Percentiles rank a stretch among this genome's conserved stretches.
phyloP scores from a whole-genome alignment of 1,140 invertebrate species.

The Globodera ellingtonae region DNA sequence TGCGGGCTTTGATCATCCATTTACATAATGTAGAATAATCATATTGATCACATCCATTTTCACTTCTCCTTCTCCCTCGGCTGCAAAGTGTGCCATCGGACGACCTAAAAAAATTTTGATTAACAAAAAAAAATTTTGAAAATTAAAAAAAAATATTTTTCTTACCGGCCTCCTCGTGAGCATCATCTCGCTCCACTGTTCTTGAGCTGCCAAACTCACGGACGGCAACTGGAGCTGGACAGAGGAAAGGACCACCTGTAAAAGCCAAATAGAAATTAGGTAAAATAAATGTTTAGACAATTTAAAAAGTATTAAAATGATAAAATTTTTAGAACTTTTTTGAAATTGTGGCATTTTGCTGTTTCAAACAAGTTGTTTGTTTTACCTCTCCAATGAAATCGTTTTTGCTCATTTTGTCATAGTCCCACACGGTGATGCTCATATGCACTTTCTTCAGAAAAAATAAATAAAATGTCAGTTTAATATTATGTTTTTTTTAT shows the following conservation, averaged over 20 bases:
- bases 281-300: too few relatives aligned
- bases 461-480: not conserved
- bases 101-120: constrained; percentile 19
- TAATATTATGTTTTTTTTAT: too few relatives aligned
- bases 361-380: not conserved
- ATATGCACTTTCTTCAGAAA: constrained; percentile 56
- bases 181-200: constrained; percentile 65
- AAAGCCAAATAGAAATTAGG: not conserved
- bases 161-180: constrained; percentile 59
- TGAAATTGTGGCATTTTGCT: not conserved
- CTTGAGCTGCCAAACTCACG: constrained; percentile 50
- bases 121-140: not conserved
- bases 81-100: constrained; percentile 49
- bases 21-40: too few relatives aligned
- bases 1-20: too few relatives aligned
- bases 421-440: constrained; percentile 63
- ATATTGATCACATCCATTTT: too few relatives aligned
- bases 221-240: constrained; percentile 42
- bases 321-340: not conserved
- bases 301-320: not conserved
- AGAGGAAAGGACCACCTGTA: constrained; percentile 45
- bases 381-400: constrained; percentile 60
- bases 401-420: constrained; percentile 65
- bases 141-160: not conserved
- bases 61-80: constrained; percentile 20